phyloP scores from a whole-genome alignment of 2,888 invertebrate genomes.

The Aphodius granarius region DNA sequence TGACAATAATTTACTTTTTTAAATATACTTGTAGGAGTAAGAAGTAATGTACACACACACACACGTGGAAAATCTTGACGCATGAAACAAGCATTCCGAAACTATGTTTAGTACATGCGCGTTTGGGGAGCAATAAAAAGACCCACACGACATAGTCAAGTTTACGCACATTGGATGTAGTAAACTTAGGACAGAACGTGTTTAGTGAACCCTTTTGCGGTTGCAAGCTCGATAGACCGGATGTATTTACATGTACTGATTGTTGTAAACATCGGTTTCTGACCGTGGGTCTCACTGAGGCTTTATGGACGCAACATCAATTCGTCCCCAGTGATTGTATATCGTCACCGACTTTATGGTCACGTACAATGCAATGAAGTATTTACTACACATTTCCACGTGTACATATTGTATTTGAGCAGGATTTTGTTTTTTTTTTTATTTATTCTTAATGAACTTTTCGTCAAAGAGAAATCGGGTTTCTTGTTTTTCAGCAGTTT shows the following conservation, averaged over 20 bases:
- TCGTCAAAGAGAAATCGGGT: too few relatives aligned
- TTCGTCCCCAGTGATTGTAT: neutral
- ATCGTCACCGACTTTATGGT: neutral
- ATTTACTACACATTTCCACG: neutral
- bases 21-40: too few relatives aligned
- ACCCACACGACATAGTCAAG: neutral
- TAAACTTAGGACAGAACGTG: slow-evolving; percentile 40
- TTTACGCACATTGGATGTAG: slow-evolving; percentile 37
- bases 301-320: neutral
- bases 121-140: neutral
- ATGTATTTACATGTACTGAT: slow-evolving; percentile 35
- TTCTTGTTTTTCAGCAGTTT: too few relatives aligned
- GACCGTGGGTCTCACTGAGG: neutral
- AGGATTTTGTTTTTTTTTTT: too few relatives aligned
- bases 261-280: slow-evolving; percentile 33
- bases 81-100: neutral
- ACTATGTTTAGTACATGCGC: neutral
- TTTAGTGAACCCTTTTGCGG: slow-evolving; percentile 43
- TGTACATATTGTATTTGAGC: too few relatives aligned
- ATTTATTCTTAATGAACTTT: too few relatives aligned
- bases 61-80: neutral
- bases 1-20: too few relatives aligned
- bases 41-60: too few relatives aligned
- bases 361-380: neutral
- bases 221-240: slow-evolving; percentile 31